Evolutionary conservation across 2,797 vertebrate species (phyloP), one percentile per base, ranked within the genome.

Genomic region (Zonotrichia albicollis): DNA sequence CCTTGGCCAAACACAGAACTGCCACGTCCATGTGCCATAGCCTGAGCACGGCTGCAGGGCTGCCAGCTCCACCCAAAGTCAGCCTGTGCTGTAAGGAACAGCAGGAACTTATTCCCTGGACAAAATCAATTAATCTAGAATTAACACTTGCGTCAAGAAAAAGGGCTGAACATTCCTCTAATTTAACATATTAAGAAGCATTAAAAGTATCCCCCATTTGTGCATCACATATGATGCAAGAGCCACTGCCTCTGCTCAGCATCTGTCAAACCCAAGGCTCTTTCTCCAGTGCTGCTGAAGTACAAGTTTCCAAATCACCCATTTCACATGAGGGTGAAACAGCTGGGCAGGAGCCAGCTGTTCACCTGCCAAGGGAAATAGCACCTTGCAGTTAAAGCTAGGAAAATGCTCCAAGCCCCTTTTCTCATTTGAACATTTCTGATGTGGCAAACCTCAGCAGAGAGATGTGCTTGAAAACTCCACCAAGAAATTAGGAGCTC

Each of bases 21-120:
- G 62, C 30, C 4, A 1, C 45, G 14, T 57, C 22, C 3, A 0
- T 13, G 29, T 51, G 42, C 54, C 50, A 3, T 3, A 34, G 51
- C 32, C 51, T 27, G 15, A 58, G 51, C 20, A 1, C 0, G 1
- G 30, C 27, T 29, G 34, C 26, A 38, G 25, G 46, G 48, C 57
- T 82, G 71, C 51, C 62, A 55, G 65, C 53, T 64, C 32, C 48
- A 20, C 57, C 29, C 3, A 3, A 50, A 71, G 45, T 4, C 4
- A 0, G 50, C 11, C 46, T 58, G 2, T 10, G 16, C 26, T 45
- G 4, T 1, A 1, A 86, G 29, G 17, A 84, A 30, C 18, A 84
- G 30, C 18, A 15, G 32, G 19, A 84, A 48, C 8, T 57, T n/a
- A 53, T 4, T 80, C 23, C 40, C 43, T 46, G 36, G 17, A 38